Evolutionary conservation across 1,140 invertebrate species (phyloP).

Genomic region (Zaprionus africanus): DNA sequence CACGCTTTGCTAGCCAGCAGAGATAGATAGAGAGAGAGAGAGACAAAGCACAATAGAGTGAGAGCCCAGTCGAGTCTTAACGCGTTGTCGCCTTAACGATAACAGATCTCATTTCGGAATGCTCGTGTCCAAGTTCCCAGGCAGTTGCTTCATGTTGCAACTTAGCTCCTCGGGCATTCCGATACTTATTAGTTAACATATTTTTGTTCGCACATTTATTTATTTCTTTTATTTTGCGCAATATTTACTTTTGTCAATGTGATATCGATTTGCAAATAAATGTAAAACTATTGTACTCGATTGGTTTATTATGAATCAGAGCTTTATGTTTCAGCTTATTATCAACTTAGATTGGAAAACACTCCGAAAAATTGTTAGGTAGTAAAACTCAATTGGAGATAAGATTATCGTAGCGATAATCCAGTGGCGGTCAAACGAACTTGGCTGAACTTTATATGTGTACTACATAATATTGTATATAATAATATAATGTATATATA

Average conservation of each 20-base stretch:
- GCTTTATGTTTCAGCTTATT: neutral
- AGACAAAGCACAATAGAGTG: neutral
- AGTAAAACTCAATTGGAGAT: neutral
- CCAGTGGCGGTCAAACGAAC: neutral
- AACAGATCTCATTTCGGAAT: conserved; percentile 63
- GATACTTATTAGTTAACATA: conserved; percentile 43
- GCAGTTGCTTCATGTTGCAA: neutral
- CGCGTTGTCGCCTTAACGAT: conserved; percentile 11
- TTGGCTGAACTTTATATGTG: neutral
- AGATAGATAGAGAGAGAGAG: neutral
- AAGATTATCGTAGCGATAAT: neutral
- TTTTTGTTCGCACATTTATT: conserved; percentile 58
- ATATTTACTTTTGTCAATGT: conserved; percentile 78
- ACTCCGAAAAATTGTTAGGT: neutral
- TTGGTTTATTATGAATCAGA: neutral
- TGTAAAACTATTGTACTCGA: conserved; percentile 58
- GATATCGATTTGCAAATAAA: conserved; percentile 78
- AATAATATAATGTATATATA: too few species aligned
- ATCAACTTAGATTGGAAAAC: neutral
- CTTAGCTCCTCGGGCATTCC: conserved; percentile 8
- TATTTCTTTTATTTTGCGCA: conserved; percentile 65
- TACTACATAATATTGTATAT: too few species aligned
- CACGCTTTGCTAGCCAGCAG: conserved; percentile 57
- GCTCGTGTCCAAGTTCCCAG: conserved; percentile 20
- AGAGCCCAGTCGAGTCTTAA: conserved; percentile 16